Conservation (phyloP, 2,113 vertebrate genomes). For the Vulpes vulpes region DNA sequence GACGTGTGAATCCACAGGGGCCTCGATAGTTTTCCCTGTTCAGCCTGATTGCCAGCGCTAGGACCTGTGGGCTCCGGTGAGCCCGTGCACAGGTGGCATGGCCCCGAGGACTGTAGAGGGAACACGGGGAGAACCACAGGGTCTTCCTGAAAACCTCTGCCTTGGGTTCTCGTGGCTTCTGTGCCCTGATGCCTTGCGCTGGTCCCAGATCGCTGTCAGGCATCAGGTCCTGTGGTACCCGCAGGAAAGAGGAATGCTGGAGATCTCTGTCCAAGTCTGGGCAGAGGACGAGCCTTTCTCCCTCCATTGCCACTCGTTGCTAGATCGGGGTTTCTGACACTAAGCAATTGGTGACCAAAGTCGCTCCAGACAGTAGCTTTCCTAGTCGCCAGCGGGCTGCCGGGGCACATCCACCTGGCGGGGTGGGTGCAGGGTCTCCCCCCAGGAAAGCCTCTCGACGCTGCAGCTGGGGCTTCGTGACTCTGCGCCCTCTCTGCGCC, state of each 20-base stretch:
- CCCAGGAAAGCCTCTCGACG: background rate
- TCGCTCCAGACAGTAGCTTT: conserved; percentile 54
- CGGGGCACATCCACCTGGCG: background rate
- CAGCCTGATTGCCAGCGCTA: background rate
- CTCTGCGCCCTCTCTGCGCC: background rate
- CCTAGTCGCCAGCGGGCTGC: background rate
- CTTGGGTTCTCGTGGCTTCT: background rate
- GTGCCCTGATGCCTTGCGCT: background rate
- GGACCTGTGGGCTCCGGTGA: background rate
- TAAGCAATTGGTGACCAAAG: conserved; percentile 7
- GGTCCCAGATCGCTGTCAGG: background rate
- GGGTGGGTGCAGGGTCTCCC: background rate
- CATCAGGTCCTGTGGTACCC: background rate
- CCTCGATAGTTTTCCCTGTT: background rate
- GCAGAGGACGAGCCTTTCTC: background rate
- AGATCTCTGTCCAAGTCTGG: background rate
- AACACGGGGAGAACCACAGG: background rate
- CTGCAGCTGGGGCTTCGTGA: background rate
- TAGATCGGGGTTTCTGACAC: background rate
- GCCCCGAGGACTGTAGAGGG: no score
- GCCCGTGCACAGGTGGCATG: no score
- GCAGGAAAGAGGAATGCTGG: background rate
- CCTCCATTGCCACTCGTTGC: background rate
- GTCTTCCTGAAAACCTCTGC: background rate
- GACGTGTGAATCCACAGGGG: background rate